phyloP scores from a whole-genome alignment of 2,113 vertebrate species.

The Rattus norvegicus region DNA sequence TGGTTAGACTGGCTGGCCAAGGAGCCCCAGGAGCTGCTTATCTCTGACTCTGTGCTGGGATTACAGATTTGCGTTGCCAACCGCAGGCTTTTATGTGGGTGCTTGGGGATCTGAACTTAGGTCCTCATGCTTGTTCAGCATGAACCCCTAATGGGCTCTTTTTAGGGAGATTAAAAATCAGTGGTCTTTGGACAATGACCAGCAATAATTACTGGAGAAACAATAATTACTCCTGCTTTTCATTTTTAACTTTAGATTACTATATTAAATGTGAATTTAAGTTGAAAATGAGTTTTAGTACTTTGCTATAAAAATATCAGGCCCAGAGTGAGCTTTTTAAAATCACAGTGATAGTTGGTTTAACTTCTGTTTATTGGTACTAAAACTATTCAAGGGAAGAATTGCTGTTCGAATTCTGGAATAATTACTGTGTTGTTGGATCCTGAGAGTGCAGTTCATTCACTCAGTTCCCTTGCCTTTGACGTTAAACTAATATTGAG shows the following conservation, averaged over 20 bases:
- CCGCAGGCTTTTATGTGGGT: background rate
- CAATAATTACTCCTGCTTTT: constrained; percentile 4
- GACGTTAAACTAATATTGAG: constrained; percentile 38
- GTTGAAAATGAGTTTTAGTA: constrained; percentile 31
- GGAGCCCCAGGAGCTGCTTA: background rate
- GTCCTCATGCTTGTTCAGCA: background rate
- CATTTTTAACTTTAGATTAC: constrained; percentile 3
- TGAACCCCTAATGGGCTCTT: background rate
- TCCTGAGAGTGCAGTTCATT: constrained; percentile 36
- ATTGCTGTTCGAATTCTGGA: constrained; percentile 47
- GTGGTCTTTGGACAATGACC: background rate
- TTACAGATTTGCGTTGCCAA: background rate
- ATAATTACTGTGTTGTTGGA: constrained; percentile 46
- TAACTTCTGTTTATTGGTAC: constrained; percentile 52
- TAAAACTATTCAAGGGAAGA: constrained; percentile 49
- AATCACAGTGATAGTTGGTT: constrained; percentile 19
- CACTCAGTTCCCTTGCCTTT: background rate
- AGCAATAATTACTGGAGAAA: background rate
- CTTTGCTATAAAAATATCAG: constrained; percentile 59
- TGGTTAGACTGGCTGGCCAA: background rate
- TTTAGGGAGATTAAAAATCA: background rate
- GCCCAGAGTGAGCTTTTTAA: constrained; percentile 45
- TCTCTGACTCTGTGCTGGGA: background rate
- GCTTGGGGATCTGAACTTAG: background rate
- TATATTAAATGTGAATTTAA: background rate